Base-by-base conservation (phyloP, 2,113 vertebrate species). In the Rattus rattus region DNA sequence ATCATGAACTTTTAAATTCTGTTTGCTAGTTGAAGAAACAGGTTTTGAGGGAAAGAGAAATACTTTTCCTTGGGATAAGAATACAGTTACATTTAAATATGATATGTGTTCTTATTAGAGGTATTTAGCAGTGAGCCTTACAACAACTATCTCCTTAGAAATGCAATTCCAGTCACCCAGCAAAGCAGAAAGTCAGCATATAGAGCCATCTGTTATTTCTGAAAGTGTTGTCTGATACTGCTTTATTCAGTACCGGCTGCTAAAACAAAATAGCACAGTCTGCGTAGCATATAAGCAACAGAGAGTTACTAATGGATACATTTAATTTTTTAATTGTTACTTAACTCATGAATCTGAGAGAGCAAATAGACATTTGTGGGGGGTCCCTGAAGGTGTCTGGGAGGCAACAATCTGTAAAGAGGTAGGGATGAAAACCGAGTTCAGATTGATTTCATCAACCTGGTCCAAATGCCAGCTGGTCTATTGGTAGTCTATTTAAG, bases 81-180 rank as follows among this genome's bases (percentile, higher is more conserved):
- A n/a, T 49, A 24, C 16, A 72, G 11, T 86, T 80, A 13, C 54
- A 52, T 11, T 84, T 90, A 77, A 30, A 79, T 61, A 7, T 43
- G 49, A n/a, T 70, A 47, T 79, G 95, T 90, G 0, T 97, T 96
- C 92, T 26, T 92, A 49, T 95, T 69, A 99, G 99, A 98, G 98
- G 98, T 99, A 87, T 99, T 99, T 98, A 99, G 99, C 95, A 99
- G 99, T 36, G 99, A 99, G 96, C 99, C 99, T 89, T 99, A 99
- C 97, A 99, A 98, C 97, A 98, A 96, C 98, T 99, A 99, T 99
- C 99, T 99, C 99, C 99, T 99, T 63, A 99, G 2, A 63, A 65
- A 65, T 99, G 94, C 99, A 99, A 92, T 99, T 99, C 97, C 99
- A 99, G 97, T 99, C 99, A n/a, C 98, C 99, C 33, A 98, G 98